A percentile compares a stretch with the other conserved stretches of the same genome.
phyloP scores from a whole-genome alignment of 2,113 vertebrate species.

The Mustela nigripes region DNA sequence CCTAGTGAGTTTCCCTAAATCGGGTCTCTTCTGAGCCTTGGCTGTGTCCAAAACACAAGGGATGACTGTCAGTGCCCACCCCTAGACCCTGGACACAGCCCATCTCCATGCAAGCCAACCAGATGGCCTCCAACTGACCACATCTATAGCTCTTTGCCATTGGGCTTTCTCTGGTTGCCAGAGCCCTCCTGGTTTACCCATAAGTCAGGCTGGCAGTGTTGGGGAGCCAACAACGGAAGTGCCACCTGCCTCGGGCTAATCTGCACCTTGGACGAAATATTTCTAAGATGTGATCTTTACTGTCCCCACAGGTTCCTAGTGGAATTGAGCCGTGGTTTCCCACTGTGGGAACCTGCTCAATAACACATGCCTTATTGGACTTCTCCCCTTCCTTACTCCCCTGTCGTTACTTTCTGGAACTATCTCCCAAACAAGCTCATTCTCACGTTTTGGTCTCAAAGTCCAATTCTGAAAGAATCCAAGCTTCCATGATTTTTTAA shows the following conservation, averaged over 20 bases:
- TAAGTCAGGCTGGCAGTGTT: not conserved
- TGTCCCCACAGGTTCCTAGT: not conserved
- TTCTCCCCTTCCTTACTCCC: not conserved
- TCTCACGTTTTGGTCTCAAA: not conserved
- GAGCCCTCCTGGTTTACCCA: not conserved
- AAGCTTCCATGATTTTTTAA: not conserved
- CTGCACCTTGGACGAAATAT: not conserved
- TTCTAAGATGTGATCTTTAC: not conserved
- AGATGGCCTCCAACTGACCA: not conserved
- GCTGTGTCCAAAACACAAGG: not conserved
- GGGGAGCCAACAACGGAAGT: not conserved
- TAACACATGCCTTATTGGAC: not conserved
- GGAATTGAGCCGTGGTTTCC: not conserved
- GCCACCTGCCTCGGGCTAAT: not conserved
- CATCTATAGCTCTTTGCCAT: conserved; percentile 14
- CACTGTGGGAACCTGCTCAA: not conserved
- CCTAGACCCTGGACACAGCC: not conserved
- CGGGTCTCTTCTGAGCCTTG: conserved; percentile 33
- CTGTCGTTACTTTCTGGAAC: not conserved
- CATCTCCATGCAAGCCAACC: not conserved
- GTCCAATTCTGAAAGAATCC: conserved; percentile 34
- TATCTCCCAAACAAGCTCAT: not conserved
- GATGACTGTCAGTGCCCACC: not conserved
- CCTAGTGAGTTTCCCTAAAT: not conserved
- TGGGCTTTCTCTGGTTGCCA: conserved; percentile 22